phyloP scores from a whole-genome alignment of 37 sponge, comb jelly and placozoan genomes.

The Eunapius fragilis region DNA sequence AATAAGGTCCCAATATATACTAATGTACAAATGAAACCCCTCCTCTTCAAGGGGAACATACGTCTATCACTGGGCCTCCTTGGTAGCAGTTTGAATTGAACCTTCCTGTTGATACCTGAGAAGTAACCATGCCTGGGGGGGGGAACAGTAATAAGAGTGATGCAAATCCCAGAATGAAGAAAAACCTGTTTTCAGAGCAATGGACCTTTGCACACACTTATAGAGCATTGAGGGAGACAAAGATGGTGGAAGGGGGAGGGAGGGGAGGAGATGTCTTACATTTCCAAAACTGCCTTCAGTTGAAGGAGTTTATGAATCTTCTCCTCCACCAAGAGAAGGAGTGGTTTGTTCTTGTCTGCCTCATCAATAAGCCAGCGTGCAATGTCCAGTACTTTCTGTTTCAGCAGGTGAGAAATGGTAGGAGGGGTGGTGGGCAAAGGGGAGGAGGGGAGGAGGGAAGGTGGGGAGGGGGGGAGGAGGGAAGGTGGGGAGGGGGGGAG shows the following conservation, averaged over 20 bases:
- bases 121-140: background rate
- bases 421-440: background rate
- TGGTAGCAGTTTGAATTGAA: conserved; percentile 63
- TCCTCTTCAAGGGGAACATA: too few species aligned
- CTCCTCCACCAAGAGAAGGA: conserved; percentile 32
- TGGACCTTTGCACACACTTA: too few species aligned
- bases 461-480: too few species aligned
- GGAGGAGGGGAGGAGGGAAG: too few species aligned
- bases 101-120: conserved; percentile 63
- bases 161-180: background rate
- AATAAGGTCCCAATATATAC: too few species aligned
- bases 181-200: too few species aligned
- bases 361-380: conserved; percentile 65
- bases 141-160: background rate
- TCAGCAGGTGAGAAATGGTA: too few species aligned
- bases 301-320: conserved; percentile 70
- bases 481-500: too few species aligned
- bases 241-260: background rate
- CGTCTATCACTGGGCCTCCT: conserved; percentile 5
- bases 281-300: conserved; percentile 86
- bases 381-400: conserved; percentile 79
- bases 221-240: too few species aligned
- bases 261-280: conserved; percentile 52
- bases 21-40: too few species aligned
- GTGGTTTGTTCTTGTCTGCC: conserved; percentile 3